A percentile compares a stretch with the other conserved stretches of the same genome.
phyloP scores from a whole-genome alignment of 2,888 invertebrate species.

The Bursaphelenchus okinawaensis region DNA sequence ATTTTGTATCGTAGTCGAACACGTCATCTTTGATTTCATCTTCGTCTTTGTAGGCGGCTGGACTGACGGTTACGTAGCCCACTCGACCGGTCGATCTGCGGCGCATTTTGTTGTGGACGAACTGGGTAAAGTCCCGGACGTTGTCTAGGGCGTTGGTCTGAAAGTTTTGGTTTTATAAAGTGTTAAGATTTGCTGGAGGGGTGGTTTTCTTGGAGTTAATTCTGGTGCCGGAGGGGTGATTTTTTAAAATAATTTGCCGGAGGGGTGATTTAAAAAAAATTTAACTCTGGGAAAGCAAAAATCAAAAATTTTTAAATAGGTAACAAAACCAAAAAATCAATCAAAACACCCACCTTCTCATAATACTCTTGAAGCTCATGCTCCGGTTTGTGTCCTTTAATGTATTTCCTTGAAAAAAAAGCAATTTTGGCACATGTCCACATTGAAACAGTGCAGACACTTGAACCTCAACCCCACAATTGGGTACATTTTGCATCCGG shows the following conservation, averaged over 20 bases:
- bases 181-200: no score
- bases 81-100: constrained; percentile 62
- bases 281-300: not conserved
- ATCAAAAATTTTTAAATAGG: no score
- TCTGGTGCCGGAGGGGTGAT: no score
- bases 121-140: constrained; percentile 91
- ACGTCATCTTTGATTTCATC: not conserved
- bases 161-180: constrained; percentile 15
- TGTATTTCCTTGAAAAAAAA: constrained; percentile 94
- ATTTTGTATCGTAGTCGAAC: not conserved
- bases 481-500: constrained; percentile 96
- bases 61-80: constrained; percentile 80
- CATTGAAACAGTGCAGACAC: constrained; percentile 96
- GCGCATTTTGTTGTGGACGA: constrained; percentile 92
- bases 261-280: no score
- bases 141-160: constrained; percentile 97
- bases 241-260: no score
- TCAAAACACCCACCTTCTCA: constrained; percentile 59
- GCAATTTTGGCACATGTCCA: constrained; percentile 89
- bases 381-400: constrained; percentile 88
- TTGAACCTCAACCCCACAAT: constrained; percentile 93
- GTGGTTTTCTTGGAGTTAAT: no score
- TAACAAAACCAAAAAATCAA: not conserved
- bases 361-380: constrained; percentile 99
- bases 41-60: not conserved